Evolutionary conservation across 2,797 vertebrate species (phyloP).

Genomic region (Tokudaia tokunoshimensis): DNA sequence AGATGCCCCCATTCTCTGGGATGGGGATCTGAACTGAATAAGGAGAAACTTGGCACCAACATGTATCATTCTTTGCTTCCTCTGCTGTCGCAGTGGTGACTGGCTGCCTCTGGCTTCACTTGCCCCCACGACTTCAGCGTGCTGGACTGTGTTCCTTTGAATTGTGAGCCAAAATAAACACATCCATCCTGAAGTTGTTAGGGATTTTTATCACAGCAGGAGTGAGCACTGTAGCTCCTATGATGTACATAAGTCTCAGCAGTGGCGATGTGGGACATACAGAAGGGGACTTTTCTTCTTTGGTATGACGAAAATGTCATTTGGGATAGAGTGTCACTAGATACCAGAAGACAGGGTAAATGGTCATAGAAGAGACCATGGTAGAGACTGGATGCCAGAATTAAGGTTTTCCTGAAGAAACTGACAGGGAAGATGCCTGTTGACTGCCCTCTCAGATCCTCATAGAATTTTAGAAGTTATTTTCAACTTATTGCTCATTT

Average conservation of each 20-base stretch:
- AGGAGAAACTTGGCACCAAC: neutral
- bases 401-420: neutral
- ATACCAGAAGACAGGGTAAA: too few relatives aligned
- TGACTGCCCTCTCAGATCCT: neutral
- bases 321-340: neutral
- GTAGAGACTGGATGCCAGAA: accelerated
- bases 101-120: neutral
- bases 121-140: neutral
- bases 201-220: neutral
- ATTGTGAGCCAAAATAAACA: neutral
- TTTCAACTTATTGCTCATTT: neutral
- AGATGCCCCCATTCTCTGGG: neutral
- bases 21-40: neutral
- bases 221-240: neutral
- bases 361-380: too few relatives aligned
- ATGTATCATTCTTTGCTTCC: neutral
- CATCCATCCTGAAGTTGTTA: neutral
- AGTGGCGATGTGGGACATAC: accelerated
- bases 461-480: accelerated
- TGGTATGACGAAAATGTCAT: accelerated
- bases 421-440: too few relatives aligned
- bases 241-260: accelerated
- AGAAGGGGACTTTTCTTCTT: accelerated
- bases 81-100: neutral
- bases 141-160: neutral